A percentile compares a stretch with the other conserved stretches of the same genome.
Evolutionary conservation across 1,140 invertebrate species (phyloP).

Genomic region (Pseudomyrmex concolor): DNA sequence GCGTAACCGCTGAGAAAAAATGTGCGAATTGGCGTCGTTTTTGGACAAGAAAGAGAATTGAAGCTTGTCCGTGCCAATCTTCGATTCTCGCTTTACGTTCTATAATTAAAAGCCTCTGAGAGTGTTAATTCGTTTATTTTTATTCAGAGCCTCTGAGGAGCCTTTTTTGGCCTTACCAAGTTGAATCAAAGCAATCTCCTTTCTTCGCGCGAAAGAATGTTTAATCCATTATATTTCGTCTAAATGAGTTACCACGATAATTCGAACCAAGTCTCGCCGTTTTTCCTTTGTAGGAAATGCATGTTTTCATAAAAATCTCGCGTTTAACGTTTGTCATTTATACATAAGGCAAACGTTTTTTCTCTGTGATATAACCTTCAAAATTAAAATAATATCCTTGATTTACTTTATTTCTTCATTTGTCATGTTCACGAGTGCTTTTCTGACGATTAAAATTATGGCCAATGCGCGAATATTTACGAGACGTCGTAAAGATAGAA

Average conservation of each 20-base stretch:
- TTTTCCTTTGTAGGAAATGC: not conserved
- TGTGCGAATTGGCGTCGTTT: slow-evolving; percentile 45
- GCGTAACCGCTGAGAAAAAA: too few relatives aligned
- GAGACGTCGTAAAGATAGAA: slow-evolving; percentile 20
- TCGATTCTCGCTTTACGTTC: slow-evolving; percentile 24
- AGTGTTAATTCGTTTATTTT: slow-evolving; percentile 68
- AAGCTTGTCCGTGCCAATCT: slow-evolving; percentile 54
- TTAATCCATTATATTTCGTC: slow-evolving; percentile 69
- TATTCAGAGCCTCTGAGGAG: slow-evolving; percentile 58
- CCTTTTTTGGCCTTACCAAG: slow-evolving; percentile 21
- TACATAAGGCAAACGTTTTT: not conserved
- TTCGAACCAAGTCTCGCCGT: slow-evolving; percentile 29
- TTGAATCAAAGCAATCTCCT: slow-evolving; percentile 63
- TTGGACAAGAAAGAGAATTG: slow-evolving; percentile 9
- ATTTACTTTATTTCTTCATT: not conserved
- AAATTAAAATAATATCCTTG: too few relatives aligned
- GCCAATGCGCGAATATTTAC: slow-evolving; percentile 6
- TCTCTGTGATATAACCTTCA: too few relatives aligned
- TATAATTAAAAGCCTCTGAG: slow-evolving; percentile 65
- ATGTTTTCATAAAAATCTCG: not conserved
- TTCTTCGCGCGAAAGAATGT: not conserved
- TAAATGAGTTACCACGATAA: slow-evolving; percentile 65
- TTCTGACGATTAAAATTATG: slow-evolving; percentile 43
- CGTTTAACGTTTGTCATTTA: not conserved
- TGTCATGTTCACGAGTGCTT: slow-evolving; percentile 19